Base-by-base conservation (phyloP, 1,140 invertebrate genomes). In the Physella acuta region DNA sequence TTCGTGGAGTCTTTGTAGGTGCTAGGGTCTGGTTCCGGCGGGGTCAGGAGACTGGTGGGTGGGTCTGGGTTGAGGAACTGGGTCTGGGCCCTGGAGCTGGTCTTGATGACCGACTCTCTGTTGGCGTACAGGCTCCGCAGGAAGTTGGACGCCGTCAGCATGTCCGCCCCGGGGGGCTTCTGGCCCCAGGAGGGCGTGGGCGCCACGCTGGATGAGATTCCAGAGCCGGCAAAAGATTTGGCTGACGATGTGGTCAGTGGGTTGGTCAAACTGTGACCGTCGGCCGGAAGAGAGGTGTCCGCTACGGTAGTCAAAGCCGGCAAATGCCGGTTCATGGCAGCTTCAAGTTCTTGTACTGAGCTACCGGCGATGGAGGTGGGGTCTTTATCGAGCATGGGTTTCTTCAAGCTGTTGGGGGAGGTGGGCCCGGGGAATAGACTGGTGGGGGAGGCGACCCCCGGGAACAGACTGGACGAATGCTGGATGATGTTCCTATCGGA, bases 251-350 rank as follows among this genome's bases (percentile, higher is more conserved):
- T 28, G n/a, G 20, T n/a, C 14, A 58, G 20, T 1, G 24, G 26
- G 65, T 37, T 60, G 51, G 4, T 20, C 5, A n/a, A 34, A 14
- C 24, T 20, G 34, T 51, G 51, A 36, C 37, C 49, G 2, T 63
- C 33, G 28, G 17, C 34, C 16, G 34, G 62, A 20, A 44, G 44
- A 11, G 26, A 31, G 17, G 34, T 30, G 55, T 28, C 53, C 30
- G 20, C 17, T 14, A 30, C 28, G 26, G 61, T 37, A 17, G 33
- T 16, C 33, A 53, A 26, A 3, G 52, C 53, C 0, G 94, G 94
- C 51, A 97, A 85, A 86, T 97, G 94, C 81, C 96, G 95, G 28
- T 94, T 95, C 94, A 97, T 98, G 17, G 93, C 94, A 77, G 95
- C 93, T 84, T 98, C 94, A 71, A 97, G 86, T 77, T 97, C 94